Conservation (phyloP, 1,140 invertebrate genomes). For the Epicauta chinensis region DNA sequence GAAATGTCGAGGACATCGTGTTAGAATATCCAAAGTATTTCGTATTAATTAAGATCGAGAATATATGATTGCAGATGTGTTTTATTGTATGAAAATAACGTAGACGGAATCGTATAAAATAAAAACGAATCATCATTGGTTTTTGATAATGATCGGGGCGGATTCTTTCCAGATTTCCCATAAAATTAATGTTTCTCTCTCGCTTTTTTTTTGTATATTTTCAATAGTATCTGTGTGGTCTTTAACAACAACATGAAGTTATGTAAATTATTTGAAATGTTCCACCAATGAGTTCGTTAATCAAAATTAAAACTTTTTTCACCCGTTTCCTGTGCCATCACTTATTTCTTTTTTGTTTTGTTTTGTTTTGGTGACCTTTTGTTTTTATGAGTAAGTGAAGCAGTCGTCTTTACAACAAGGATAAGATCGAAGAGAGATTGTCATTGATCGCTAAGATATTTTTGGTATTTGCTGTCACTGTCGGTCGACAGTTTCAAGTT, state of each 20-base stretch:
- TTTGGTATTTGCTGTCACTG: constrained; percentile 29
- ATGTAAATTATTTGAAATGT: constrained; percentile 22
- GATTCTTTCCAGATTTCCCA: constrained; percentile 18
- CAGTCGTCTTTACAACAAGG: constrained; percentile 18
- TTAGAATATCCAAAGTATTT: constrained; percentile 9
- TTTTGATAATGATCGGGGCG: constrained; percentile 14
- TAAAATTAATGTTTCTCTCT: constrained; percentile 19
- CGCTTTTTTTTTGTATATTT: too few relatives aligned
- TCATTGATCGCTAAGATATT: constrained; percentile 31
- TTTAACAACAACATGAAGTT: constrained; percentile 13
- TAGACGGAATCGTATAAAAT: constrained; percentile 11
- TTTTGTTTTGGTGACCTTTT: background rate
- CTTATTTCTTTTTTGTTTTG: background rate
- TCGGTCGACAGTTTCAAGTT: constrained; percentile 18
- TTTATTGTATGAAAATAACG: constrained; percentile 1
- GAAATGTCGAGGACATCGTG: constrained; percentile 13
- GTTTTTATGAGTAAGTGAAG: constrained; percentile 7
- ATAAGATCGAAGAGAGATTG: constrained; percentile 26
- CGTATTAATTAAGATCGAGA: constrained; percentile 12
- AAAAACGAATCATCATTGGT: constrained; percentile 7
- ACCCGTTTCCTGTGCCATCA: background rate
- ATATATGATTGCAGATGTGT: constrained; percentile 14
- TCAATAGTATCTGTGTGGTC: constrained; percentile 21
- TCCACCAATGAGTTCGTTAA: constrained; percentile 16
- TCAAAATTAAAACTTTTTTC: constrained; percentile 21